phyloP scores from a whole-genome alignment of 2,888 invertebrate species.

The Trachelus troglodyta region DNA sequence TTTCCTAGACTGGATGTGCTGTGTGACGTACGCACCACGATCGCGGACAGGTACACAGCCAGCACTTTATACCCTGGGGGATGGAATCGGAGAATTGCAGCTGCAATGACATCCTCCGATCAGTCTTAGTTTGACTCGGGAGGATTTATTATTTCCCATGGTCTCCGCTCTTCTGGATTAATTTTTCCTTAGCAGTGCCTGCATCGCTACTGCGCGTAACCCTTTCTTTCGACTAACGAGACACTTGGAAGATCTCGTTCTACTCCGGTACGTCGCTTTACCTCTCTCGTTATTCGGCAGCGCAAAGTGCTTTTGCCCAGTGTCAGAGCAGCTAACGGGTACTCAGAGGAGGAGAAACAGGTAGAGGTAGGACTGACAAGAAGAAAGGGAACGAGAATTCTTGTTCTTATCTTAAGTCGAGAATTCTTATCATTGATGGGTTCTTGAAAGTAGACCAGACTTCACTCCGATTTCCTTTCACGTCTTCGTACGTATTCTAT shows the following conservation, averaged over 20 bases:
- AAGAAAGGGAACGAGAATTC: constrained; percentile 14
- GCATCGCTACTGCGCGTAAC: too few species aligned
- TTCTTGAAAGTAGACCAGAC: constrained; percentile 27
- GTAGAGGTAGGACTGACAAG: constrained; percentile 7
- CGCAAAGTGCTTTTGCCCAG: constrained; percentile 37
- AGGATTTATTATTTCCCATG: too few species aligned
- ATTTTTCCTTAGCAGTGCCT: too few species aligned
- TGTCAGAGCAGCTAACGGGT: constrained; percentile 42
- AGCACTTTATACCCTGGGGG: too few species aligned
- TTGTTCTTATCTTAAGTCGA: neutral
- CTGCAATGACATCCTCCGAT: too few species aligned
- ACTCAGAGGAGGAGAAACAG: constrained; percentile 9
- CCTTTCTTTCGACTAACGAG: too few species aligned
- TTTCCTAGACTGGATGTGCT: constrained; percentile 16
- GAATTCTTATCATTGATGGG: constrained; percentile 42
- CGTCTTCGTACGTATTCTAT: neutral
- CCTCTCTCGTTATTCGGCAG: neutral
- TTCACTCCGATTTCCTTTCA: neutral
- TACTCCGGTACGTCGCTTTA: neutral
- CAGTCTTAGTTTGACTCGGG: too few species aligned
- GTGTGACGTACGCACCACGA: too few species aligned
- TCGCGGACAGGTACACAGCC: too few species aligned
- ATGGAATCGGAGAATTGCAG: too few species aligned
- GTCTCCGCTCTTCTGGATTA: too few species aligned
- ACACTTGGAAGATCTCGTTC: too few species aligned